These are phyloP conservation scores for Sorex maritimensis DNA, from an alignment of 2,797 vertebrate genomes.

Conservation along the genomic window DNA sequence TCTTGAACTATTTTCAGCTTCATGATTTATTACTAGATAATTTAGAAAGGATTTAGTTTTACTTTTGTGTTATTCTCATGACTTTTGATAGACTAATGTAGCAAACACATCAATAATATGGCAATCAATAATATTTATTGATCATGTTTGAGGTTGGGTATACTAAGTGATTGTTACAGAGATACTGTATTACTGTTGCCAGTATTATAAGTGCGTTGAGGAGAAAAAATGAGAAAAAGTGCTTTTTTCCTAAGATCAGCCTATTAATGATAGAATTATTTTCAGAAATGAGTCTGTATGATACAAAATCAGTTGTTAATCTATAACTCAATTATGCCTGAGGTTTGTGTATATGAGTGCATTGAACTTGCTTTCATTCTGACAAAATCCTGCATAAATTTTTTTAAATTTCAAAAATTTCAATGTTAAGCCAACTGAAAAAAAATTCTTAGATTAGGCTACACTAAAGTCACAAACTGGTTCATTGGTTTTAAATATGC, in stretches of 20 bases:
- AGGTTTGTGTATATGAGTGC: slow-evolving; percentile 50
- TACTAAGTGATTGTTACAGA: background rate
- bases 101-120: background rate
- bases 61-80: too few relatives aligned
- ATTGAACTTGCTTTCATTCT: slow-evolving; percentile 59
- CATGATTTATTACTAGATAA: too few relatives aligned
- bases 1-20: background rate
- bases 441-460: slow-evolving; percentile 72
- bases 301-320: slow-evolving; percentile 36
- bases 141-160: background rate
- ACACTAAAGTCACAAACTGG: slow-evolving; percentile 65
- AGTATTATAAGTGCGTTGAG: slow-evolving; percentile 7
- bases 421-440: slow-evolving; percentile 76
- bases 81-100: background rate
- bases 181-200: background rate
- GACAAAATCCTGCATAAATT: slow-evolving; percentile 63
- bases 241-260: background rate
- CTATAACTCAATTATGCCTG: background rate
- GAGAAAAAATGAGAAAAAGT: background rate
- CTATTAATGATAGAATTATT: background rate
- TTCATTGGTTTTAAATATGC: slow-evolving; percentile 74
- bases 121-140: slow-evolving; percentile 1
- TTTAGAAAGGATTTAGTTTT: too few relatives aligned
- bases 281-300: slow-evolving; percentile 27
- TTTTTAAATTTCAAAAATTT: slow-evolving; percentile 73